phyloP scores from a whole-genome alignment of 2,113 vertebrate genomes.

The Columbina picui region DNA sequence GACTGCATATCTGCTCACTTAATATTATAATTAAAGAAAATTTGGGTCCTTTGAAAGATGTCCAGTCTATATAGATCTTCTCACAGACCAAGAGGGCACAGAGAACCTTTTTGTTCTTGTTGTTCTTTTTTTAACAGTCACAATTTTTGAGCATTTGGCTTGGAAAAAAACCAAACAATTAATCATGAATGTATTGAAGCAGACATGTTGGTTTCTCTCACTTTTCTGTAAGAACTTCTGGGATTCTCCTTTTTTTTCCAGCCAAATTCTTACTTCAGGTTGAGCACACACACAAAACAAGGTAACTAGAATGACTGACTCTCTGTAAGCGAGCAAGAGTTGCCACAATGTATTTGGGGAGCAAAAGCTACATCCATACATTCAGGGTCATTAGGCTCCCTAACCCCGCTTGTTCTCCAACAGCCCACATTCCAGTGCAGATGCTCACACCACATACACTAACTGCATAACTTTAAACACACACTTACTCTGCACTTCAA shows the following conservation, averaged over 20 bases:
- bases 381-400: background rate
- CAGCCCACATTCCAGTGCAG: background rate
- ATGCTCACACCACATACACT: background rate
- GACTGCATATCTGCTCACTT: background rate
- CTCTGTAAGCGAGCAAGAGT: background rate
- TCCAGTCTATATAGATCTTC: background rate
- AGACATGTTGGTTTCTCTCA: background rate
- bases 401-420: background rate
- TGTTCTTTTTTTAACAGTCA: background rate
- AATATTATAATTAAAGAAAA: background rate
- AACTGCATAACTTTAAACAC: background rate
- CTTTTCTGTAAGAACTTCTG: background rate
- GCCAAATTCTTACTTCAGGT: background rate
- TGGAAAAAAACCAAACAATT: background rate
- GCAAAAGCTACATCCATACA: background rate
- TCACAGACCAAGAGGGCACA: background rate
- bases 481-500: background rate
- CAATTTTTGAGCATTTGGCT: background rate
- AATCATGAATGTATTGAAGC: background rate
- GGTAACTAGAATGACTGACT: background rate
- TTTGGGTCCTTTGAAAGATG: background rate
- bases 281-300: background rate
- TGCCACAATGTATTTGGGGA: background rate
- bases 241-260: background rate
- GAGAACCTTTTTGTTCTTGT: background rate